Conservation (phyloP, 1,140 invertebrate genomes). For the Latrodectus geometricus region DNA sequence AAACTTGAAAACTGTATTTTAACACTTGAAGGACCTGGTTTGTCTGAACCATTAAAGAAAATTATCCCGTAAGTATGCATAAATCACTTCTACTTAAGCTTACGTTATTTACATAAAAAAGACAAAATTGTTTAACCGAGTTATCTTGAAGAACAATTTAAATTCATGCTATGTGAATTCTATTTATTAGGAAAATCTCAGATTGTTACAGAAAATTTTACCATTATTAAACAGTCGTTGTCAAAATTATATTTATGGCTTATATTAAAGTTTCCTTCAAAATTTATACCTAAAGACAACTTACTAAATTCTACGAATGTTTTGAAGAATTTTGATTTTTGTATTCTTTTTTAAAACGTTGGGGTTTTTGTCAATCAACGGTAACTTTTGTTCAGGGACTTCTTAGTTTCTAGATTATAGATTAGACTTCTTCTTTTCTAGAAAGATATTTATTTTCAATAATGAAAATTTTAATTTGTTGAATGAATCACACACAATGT, state of each 20-base stretch:
- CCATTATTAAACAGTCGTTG: neutral
- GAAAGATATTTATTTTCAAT: no score
- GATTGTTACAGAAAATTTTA: neutral
- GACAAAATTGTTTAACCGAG: neutral
- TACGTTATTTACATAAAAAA: neutral
- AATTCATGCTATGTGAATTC: neutral
- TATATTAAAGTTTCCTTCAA: no score
- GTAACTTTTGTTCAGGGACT: neutral
- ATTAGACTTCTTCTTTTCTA: no score
- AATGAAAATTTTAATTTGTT: no score
- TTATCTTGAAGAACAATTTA: neutral
- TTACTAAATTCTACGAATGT: no score
- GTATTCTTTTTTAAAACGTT: neutral
- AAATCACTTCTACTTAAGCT: neutral
- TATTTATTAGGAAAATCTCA: neutral
- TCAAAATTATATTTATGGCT: neutral
- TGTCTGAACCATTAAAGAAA: slow-evolving; percentile 73
- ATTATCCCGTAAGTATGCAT: slow-evolving; percentile 12
- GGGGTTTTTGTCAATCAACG: neutral
- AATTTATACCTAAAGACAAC: no score
- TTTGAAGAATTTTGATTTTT: neutral
- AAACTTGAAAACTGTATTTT: slow-evolving; percentile 81
- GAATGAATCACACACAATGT: no score
- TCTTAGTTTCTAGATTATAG: no score
- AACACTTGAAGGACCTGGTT: slow-evolving; percentile 82